Conservation (phyloP, 2,888 invertebrate genomes). For the Catonia carolina region DNA sequence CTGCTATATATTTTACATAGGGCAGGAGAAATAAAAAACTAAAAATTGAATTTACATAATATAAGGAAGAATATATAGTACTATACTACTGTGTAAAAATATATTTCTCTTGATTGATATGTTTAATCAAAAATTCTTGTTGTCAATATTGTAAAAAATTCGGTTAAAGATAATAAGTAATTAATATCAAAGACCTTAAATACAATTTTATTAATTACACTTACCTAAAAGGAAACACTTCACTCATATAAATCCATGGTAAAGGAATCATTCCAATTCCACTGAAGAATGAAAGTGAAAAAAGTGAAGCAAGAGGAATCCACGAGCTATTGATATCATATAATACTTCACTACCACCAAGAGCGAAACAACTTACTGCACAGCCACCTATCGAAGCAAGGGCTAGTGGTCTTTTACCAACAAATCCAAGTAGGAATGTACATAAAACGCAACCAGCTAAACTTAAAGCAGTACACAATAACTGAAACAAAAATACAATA, state of each 20-base stretch:
- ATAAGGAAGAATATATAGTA: too few relatives aligned
- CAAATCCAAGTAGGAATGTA: slow-evolving; percentile 43
- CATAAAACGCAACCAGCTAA: slow-evolving; percentile 45
- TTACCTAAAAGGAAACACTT: slow-evolving; percentile 53
- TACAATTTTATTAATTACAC: too few relatives aligned
- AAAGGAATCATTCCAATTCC: slow-evolving; percentile 43
- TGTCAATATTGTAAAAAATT: too few relatives aligned
- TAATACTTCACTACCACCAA: slow-evolving; percentile 46
- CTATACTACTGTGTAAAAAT: too few relatives aligned
- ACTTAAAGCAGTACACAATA: slow-evolving; percentile 47
- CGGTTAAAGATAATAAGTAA: too few relatives aligned
- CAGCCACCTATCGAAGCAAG: slow-evolving; percentile 45
- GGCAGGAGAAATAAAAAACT: too few relatives aligned
- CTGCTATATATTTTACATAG: too few relatives aligned
- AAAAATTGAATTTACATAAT: too few relatives aligned
- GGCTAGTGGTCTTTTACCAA: slow-evolving; percentile 48
- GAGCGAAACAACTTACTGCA: slow-evolving; percentile 42
- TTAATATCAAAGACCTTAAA: too few relatives aligned
- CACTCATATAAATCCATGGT: slow-evolving; percentile 52
- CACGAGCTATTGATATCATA: slow-evolving; percentile 42
- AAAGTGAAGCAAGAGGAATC: slow-evolving; percentile 44
- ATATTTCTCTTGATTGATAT: too few relatives aligned
- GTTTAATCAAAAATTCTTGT: too few relatives aligned
- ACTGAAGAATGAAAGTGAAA: slow-evolving; percentile 43
- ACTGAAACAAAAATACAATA: slow-evolving; percentile 39